Evolutionary conservation across 2,797 vertebrate species (phyloP).

Genomic region (Rhabdophis nuchalis): DNA sequence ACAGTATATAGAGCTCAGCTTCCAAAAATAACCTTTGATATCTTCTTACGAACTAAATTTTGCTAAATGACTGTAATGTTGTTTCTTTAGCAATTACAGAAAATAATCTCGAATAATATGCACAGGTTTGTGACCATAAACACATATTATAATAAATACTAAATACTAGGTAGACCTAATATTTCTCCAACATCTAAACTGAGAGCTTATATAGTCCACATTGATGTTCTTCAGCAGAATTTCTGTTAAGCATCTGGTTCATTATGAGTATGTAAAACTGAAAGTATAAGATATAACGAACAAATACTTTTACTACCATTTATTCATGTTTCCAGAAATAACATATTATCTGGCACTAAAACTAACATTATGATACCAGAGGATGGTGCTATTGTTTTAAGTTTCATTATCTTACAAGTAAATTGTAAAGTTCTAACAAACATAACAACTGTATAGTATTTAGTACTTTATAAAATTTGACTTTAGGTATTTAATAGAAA

Average conservation of each 20-base stretch:
- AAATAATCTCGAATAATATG: conserved; percentile 51
- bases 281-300: conserved; percentile 57
- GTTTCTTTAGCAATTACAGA: conserved; percentile 57
- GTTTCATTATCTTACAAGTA: not conserved
- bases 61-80: conserved; percentile 65
- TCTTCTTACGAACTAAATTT: conserved; percentile 61
- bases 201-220: conserved; percentile 41
- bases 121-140: conserved; percentile 60
- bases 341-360: conserved; percentile 36
- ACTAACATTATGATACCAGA: conserved; percentile 39
- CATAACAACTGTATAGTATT: not conserved
- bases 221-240: conserved; percentile 54
- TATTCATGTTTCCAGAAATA: conserved; percentile 55
- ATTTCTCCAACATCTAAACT: conserved; percentile 34
- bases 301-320: conserved; percentile 46
- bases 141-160: conserved; percentile 56
- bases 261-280: conserved; percentile 68
- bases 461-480: not conserved
- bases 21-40: conserved; percentile 39
- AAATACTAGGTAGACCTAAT: conserved; percentile 40
- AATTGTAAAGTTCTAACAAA: not conserved
- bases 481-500: not conserved
- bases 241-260: conserved; percentile 61
- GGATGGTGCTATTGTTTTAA: conserved; percentile 57
- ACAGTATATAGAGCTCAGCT: conserved; percentile 32